These are phyloP conservation scores for Thymallus thymallus DNA, from an alignment of 2,113 vertebrate species.

Conservation along the genomic window DNA sequence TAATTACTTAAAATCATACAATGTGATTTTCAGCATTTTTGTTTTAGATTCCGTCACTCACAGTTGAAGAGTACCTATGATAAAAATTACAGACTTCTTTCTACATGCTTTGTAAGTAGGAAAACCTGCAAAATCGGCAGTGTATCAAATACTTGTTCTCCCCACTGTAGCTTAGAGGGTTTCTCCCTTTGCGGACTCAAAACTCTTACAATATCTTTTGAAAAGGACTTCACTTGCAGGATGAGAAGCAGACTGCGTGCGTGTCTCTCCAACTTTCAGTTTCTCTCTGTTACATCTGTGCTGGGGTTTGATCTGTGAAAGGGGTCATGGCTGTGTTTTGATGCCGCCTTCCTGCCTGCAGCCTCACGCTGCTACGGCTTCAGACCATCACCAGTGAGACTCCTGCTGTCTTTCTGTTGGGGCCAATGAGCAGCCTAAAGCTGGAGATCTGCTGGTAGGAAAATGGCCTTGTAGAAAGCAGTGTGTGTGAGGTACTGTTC, in stretches of 20 bases:
- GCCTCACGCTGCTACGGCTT: neutral
- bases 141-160: too few species aligned
- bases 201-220: neutral
- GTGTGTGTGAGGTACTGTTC: neutral
- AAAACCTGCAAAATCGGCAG: too few species aligned
- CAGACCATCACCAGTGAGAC: neutral
- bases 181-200: neutral
- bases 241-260: conserved; percentile 9
- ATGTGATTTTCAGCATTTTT: too few species aligned
- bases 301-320: neutral
- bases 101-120: too few species aligned
- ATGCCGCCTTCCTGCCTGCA: neutral
- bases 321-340: neutral
- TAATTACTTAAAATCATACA: too few species aligned
- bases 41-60: too few species aligned
- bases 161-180: neutral
- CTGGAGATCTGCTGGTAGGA: conserved; percentile 35
- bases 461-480: neutral
- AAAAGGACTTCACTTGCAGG: neutral
- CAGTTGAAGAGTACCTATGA: too few species aligned
- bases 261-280: conserved; percentile 27
- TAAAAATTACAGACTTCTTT: too few species aligned
- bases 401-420: neutral
- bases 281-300: conserved; percentile 35
- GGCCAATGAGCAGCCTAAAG: neutral